phyloP scores from a whole-genome alignment of 2,888 invertebrate genomes.

The Poecilus cupreus region DNA sequence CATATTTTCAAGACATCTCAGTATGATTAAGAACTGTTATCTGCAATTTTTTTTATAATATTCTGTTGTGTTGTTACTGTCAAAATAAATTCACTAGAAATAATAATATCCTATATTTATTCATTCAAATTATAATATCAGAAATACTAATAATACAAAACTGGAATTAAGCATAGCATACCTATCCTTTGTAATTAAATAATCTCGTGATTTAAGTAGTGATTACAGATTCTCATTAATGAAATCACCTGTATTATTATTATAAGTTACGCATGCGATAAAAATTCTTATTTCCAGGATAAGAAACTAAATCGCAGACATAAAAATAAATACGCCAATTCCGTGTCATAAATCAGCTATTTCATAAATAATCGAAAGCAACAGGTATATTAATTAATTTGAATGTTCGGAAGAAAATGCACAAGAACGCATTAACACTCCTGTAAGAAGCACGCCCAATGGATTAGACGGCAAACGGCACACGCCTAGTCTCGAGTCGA shows the following conservation, averaged over 20 bases:
- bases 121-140: too few relatives aligned
- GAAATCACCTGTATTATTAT: background rate
- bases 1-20: too few relatives aligned
- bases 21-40: too few relatives aligned
- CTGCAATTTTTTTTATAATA: too few relatives aligned
- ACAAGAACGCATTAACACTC: background rate
- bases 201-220: background rate
- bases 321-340: background rate
- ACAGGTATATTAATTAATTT: background rate
- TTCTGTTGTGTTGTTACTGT: too few relatives aligned
- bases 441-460: background rate
- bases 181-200: background rate
- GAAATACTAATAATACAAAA: background rate
- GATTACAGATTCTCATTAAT: background rate
- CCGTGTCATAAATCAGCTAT: background rate
- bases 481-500: background rate
- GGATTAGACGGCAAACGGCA: background rate
- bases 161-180: background rate
- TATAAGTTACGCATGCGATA: background rate
- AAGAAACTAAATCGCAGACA: background rate
- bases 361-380: slow-evolving; percentile 1
- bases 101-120: too few relatives aligned
- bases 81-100: too few relatives aligned
- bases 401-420: background rate
- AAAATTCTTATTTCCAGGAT: background rate